A percentile compares a stretch with the other conserved stretches of the same genome.
Conservation (phyloP, 2,888 invertebrate genomes). For the Pomacea canaliculata region DNA sequence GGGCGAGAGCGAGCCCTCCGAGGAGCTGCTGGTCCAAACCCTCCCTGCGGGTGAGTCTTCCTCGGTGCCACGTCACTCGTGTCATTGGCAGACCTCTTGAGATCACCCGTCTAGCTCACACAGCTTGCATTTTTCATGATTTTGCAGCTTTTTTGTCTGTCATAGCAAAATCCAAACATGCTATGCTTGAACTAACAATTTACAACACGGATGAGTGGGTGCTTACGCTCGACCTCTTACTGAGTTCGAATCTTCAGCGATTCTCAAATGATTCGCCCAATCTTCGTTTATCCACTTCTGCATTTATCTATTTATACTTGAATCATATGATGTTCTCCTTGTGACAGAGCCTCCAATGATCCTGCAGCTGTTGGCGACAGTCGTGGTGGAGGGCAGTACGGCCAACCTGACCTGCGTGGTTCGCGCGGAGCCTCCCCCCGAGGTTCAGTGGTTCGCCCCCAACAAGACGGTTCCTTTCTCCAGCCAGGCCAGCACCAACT, state of each 20-base stretch:
- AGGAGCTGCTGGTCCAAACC: slow-evolving; percentile 21
- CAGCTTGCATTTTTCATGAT: no score
- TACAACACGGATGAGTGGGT: background rate
- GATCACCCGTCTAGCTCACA: no score
- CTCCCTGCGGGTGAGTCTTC: slow-evolving; percentile 12
- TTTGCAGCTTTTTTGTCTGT: no score
- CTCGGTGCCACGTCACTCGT: no score
- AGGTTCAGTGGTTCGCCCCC: slow-evolving; percentile 35
- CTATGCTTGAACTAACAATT: no score
- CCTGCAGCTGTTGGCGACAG: slow-evolving; percentile 19
- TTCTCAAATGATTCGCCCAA: background rate
- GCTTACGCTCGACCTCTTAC: background rate
- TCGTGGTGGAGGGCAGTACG: slow-evolving; percentile 28
- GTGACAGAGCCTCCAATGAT: slow-evolving; percentile 32
- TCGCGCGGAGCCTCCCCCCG: slow-evolving; percentile 40
- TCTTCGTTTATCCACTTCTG: background rate
- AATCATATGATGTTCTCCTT: background rate
- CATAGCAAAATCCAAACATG: background rate
- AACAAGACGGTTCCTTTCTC: slow-evolving; percentile 26
- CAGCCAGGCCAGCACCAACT: slow-evolving; percentile 9
- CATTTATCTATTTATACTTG: background rate
- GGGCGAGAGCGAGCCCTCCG: slow-evolving; percentile 29
- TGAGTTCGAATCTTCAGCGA: background rate
- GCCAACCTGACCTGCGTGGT: slow-evolving; percentile 39
- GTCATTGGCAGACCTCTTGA: no score